A percentile compares a stretch with the other conserved stretches of the same genome.
Conservation (phyloP, 2,113 vertebrate species). For the Eurystomus gularis region DNA sequence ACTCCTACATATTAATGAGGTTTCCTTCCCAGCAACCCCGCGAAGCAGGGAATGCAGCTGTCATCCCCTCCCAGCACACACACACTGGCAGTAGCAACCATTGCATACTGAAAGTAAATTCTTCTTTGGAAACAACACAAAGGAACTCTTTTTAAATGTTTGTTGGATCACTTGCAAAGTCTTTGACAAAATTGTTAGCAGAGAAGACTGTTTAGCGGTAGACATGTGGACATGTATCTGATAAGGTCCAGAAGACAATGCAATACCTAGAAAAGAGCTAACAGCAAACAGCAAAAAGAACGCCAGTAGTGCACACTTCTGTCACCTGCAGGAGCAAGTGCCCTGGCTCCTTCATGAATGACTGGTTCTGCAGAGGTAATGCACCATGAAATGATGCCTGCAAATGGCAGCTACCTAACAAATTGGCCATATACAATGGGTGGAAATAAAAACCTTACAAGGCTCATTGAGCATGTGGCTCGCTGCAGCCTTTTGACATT, state of each 20-base stretch:
- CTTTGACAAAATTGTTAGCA: neutral
- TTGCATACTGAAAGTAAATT: neutral
- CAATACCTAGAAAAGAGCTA: neutral
- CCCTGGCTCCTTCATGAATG: neutral
- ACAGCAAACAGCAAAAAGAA: neutral
- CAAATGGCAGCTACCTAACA: neutral
- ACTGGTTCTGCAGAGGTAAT: neutral
- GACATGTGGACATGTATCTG: neutral
- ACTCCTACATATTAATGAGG: neutral
- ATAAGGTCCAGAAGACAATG: neutral
- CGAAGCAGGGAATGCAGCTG: neutral
- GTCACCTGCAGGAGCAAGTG: neutral
- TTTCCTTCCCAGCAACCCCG: neutral
- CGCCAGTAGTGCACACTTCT: neutral
- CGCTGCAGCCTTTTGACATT: neutral
- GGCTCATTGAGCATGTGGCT: neutral
- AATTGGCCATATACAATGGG: neutral
- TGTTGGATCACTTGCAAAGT: neutral
- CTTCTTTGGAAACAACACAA: neutral
- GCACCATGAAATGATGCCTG: neutral
- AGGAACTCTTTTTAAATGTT: neutral
- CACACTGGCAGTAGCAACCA: neutral
- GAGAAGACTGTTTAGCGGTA: neutral
- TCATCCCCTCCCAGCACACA: neutral
- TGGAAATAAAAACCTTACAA: constrained; percentile 24